Conservation (phyloP, 1,140 invertebrate genomes). For the Anastatus disparis region DNA sequence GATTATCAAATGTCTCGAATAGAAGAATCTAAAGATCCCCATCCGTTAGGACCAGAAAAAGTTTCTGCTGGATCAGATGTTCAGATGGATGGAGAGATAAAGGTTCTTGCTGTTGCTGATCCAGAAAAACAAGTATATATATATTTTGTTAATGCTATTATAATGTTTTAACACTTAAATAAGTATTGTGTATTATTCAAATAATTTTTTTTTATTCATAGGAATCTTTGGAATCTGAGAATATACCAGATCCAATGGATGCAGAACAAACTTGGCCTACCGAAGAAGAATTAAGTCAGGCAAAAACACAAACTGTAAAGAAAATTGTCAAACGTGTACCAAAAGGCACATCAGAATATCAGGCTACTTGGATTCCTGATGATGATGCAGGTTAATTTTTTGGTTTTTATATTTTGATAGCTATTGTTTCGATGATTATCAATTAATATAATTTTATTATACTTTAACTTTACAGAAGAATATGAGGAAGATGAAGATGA, state of each 20-base stretch:
- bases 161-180: too few species aligned
- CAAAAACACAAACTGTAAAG: conserved; percentile 72
- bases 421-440: background rate
- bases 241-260: conserved; percentile 90
- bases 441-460: conserved; percentile 5
- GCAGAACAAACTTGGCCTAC: conserved; percentile 97
- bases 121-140: conserved; percentile 77
- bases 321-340: conserved; percentile 85
- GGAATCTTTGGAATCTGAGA: conserved; percentile 82
- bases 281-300: conserved; percentile 85
- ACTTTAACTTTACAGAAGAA: conserved; percentile 34
- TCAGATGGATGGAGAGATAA: conserved; percentile 52
- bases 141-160: too few species aligned
- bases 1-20: conserved; percentile 92
- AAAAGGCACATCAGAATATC: conserved; percentile 95
- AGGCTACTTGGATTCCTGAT: conserved; percentile 94
- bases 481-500: conserved; percentile 62
- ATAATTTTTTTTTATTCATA: conserved; percentile 50
- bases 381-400: conserved; percentile 68
- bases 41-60: conserved; percentile 66
- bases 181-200: too few species aligned
- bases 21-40: conserved; percentile 79
- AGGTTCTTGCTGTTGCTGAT: conserved; percentile 75
- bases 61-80: conserved; percentile 45
- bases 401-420: conserved; percentile 13